Evolutionary conservation across 2,888 invertebrate species (phyloP).

Genomic region (Eurytoma adleriae): DNA sequence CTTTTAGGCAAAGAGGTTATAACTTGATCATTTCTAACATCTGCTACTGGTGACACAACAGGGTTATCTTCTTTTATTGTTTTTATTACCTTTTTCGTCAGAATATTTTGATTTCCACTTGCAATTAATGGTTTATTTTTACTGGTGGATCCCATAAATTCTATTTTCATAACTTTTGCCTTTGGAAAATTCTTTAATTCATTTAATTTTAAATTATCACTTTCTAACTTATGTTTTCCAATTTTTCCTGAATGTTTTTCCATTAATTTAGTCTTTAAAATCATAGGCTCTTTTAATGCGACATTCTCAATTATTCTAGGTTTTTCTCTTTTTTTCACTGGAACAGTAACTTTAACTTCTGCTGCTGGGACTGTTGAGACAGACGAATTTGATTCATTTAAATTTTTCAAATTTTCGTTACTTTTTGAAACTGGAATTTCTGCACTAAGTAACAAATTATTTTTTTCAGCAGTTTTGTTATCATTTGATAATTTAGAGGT

Average conservation of each 20-base stretch:
- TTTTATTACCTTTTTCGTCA: slow-evolving; percentile 63
- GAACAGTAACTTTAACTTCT: slow-evolving; percentile 59
- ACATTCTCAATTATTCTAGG: slow-evolving; percentile 74
- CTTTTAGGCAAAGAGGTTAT: slow-evolving; percentile 58
- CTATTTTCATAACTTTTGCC: slow-evolving; percentile 70
- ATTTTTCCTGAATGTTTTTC: slow-evolving; percentile 67
- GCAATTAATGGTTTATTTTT: slow-evolving; percentile 62
- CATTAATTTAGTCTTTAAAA: slow-evolving; percentile 67
- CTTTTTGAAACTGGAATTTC: slow-evolving; percentile 1
- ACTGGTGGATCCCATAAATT: slow-evolving; percentile 61
- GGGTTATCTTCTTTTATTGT: slow-evolving; percentile 61
- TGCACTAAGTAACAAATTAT: not conserved
- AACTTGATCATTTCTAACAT: slow-evolving; percentile 60
- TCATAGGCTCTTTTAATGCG: slow-evolving; percentile 71
- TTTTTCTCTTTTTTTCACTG: slow-evolving; percentile 74
- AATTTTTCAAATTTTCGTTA: slow-evolving; percentile 58
- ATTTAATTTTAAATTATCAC: slow-evolving; percentile 59
- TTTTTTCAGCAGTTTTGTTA: slow-evolving; percentile 3
- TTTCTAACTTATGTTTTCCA: slow-evolving; percentile 70
- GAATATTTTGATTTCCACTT: slow-evolving; percentile 57
- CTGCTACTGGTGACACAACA: slow-evolving; percentile 43
- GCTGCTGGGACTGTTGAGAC: slow-evolving; percentile 64
- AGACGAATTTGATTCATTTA: slow-evolving; percentile 63
- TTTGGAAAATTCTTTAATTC: slow-evolving; percentile 61
- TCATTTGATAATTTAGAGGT: not conserved